Conservation (phyloP, 2,797 vertebrate species). For the Manis crassicaudata region DNA sequence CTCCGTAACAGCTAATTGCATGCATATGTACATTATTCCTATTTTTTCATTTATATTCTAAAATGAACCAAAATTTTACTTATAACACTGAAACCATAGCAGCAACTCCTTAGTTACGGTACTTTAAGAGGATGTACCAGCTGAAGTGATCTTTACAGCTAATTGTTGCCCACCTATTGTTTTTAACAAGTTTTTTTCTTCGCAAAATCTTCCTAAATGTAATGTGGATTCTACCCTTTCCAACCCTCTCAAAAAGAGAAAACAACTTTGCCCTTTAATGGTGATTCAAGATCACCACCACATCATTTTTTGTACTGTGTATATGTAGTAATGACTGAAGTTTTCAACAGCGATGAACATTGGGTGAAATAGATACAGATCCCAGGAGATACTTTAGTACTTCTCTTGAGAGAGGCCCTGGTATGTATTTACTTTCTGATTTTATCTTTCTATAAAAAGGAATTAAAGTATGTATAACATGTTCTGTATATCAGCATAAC, state of each 20-base stretch:
- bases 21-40: background rate
- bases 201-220: background rate
- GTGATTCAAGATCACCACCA: background rate
- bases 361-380: background rate
- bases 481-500: background rate
- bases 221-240: background rate
- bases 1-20: background rate
- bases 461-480: background rate
- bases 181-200: background rate
- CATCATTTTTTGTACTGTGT: background rate
- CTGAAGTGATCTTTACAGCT: background rate
- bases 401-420: background rate
- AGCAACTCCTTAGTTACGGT: background rate
- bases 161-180: background rate
- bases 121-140: background rate
- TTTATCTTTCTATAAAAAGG: constrained; percentile 28
- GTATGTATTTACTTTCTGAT: background rate
- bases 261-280: background rate
- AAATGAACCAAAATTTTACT: constrained; percentile 19
- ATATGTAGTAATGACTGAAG: background rate
- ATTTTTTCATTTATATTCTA: background rate
- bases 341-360: background rate
- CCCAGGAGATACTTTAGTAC: background rate
- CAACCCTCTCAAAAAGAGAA: background rate
- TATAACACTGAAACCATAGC: background rate